Conservation (phyloP, 2,113 vertebrate species). For the Gobio gobio region DNA sequence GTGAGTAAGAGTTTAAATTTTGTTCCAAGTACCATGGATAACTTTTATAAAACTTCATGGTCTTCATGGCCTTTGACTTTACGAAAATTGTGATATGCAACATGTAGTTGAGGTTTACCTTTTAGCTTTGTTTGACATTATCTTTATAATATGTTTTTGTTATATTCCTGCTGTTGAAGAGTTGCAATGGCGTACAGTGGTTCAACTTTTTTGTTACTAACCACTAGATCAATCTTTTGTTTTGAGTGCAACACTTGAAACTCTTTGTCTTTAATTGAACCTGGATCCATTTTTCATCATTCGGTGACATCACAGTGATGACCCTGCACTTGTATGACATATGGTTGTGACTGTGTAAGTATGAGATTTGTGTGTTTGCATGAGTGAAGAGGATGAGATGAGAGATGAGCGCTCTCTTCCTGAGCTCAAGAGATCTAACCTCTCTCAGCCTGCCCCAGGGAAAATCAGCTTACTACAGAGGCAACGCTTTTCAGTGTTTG, state of each 20-base stretch:
- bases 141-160: no score
- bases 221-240: neutral
- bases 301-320: neutral
- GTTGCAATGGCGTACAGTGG: neutral
- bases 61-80: neutral
- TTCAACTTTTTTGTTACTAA: neutral
- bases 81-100: no score
- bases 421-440: conserved; percentile 1
- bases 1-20: neutral
- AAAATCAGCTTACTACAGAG: conserved; percentile 8
- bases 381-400: conserved; percentile 24
- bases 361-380: neutral
- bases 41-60: neutral
- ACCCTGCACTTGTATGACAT: neutral
- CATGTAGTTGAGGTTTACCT: no score
- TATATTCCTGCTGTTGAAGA: no score
- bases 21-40: no score
- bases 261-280: neutral
- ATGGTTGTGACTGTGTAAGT: neutral
- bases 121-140: no score
- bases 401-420: neutral
- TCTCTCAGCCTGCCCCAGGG: conserved; percentile 17
- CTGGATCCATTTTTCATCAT: neutral
- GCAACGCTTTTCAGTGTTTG: neutral
- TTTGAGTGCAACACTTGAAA: neutral